Percentiles rank a stretch among this genome's conserved stretches.
Evolutionary conservation across 2,888 invertebrate genomes (phyloP).

Genomic region (Crossocerus cetratus): DNA sequence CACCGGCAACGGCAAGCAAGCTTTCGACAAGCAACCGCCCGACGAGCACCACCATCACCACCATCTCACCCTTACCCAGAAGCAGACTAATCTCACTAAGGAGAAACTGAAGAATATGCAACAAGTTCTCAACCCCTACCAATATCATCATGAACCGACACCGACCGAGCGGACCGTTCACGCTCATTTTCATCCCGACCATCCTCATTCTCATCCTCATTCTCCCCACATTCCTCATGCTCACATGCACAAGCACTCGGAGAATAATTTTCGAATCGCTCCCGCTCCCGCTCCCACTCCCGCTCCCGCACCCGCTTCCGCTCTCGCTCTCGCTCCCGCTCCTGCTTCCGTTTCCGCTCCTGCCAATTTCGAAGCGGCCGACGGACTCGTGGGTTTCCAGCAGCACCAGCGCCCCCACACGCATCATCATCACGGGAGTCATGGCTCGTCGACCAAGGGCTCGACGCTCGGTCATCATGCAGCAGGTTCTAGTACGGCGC

Average conservation of each 20-base stretch:
- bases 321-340: no score
- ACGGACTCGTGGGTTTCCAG: slow-evolving; percentile 55
- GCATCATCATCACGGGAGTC: slow-evolving; percentile 63
- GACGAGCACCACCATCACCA: no score
- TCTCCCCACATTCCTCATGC: no score
- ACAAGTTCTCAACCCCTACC: slow-evolving; percentile 60
- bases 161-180: slow-evolving; percentile 52
- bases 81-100: slow-evolving; percentile 43
- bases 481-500: slow-evolving; percentile 43
- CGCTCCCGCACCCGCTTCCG: no score
- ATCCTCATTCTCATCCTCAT: background rate
- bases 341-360: no score
- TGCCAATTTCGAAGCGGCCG: slow-evolving; percentile 50
- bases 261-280: slow-evolving; percentile 49
- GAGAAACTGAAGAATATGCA: slow-evolving; percentile 61
- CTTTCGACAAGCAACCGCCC: slow-evolving; percentile 57
- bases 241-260: slow-evolving; percentile 60
- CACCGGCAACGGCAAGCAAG: slow-evolving; percentile 8
- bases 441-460: slow-evolving; percentile 44
- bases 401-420: slow-evolving; percentile 61
- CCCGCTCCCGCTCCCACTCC: no score
- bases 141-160: slow-evolving; percentile 60
- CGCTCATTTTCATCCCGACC: slow-evolving; percentile 58
- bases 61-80: slow-evolving; percentile 38
- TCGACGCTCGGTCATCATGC: slow-evolving; percentile 46